phyloP scores from a whole-genome alignment of 37 sponge, comb jelly and placozoan species.

The Ephydatia muelleri region DNA sequence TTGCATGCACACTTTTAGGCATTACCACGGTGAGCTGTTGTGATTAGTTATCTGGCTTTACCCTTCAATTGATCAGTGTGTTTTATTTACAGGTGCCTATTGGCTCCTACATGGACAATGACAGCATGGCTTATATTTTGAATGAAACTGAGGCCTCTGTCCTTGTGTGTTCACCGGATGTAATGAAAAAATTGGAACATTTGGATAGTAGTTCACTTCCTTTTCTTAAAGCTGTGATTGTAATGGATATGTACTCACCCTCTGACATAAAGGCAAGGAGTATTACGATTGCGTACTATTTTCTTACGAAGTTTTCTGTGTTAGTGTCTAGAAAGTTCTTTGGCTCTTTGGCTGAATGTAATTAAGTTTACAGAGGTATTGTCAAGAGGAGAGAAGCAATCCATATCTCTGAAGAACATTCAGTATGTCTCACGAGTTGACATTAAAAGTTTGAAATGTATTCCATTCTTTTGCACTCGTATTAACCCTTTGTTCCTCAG shows the following conservation, averaged over 20 bases:
- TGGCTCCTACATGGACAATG: slow-evolving; percentile 17
- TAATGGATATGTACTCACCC: slow-evolving; percentile 15
- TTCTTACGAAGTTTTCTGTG: not conserved
- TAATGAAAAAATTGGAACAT: not conserved
- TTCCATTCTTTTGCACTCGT: not conserved
- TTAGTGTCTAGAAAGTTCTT: not conserved
- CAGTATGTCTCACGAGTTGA: not conserved
- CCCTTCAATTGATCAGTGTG: not conserved
- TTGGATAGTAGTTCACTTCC: not conserved
- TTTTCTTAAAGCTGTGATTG: slow-evolving; percentile 25
- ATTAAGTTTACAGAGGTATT: slow-evolving; percentile 3
- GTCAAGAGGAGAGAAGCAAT: slow-evolving; percentile 3
- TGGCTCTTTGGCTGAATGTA: not conserved
- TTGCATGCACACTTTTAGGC: slow-evolving; percentile 54
- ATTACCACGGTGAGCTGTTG: slow-evolving; percentile 50
- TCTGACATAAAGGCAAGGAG: not conserved
- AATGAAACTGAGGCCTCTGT: slow-evolving; percentile 37
- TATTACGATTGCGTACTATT: not conserved
- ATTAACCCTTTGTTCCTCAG: not conserved
- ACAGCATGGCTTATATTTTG: slow-evolving; percentile 38
- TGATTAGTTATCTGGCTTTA: not conserved
- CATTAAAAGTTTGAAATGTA: too few relatives aligned
- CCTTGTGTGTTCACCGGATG: slow-evolving; percentile 6
- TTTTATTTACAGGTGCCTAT: slow-evolving; percentile 11
- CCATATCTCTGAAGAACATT: not conserved